Conservation (phyloP, 2,113 vertebrate genomes). For the Pantherophis guttatus region DNA sequence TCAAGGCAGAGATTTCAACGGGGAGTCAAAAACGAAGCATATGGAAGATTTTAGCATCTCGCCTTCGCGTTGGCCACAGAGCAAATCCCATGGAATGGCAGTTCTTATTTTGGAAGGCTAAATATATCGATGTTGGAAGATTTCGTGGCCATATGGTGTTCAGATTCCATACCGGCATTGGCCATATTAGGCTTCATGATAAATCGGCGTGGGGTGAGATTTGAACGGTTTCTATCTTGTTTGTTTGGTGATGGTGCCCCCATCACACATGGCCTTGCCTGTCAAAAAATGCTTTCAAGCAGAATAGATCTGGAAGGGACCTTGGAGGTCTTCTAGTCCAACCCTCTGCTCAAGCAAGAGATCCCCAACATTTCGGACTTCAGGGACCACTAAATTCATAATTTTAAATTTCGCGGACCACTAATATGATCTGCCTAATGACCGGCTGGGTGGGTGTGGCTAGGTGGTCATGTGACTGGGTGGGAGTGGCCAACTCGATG, state of each 20-base stretch:
- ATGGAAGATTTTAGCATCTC: neutral
- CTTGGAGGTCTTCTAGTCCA: neutral
- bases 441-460: too few relatives aligned
- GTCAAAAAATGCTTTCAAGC: neutral
- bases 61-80: neutral
- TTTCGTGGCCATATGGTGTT: conserved; percentile 44
- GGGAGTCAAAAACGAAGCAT: neutral
- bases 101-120: conserved; percentile 51
- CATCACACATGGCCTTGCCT: neutral
- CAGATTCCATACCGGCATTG: conserved; percentile 48
- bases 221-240: conserved; percentile 40
- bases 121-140: conserved; percentile 37
- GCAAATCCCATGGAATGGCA: neutral
- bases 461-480: too few relatives aligned
- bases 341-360: neutral
- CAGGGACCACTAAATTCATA: too few relatives aligned
- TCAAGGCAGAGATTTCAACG: neutral
- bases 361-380: too few relatives aligned
- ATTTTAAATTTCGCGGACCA: too few relatives aligned
- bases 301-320: neutral
- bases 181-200: conserved; percentile 38
- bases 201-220: neutral
- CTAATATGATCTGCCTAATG: too few relatives aligned
- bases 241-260: conserved; percentile 21
- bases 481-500: too few relatives aligned